Conservation (phyloP, 2,888 invertebrate species). For the Crepidodera aurea region DNA sequence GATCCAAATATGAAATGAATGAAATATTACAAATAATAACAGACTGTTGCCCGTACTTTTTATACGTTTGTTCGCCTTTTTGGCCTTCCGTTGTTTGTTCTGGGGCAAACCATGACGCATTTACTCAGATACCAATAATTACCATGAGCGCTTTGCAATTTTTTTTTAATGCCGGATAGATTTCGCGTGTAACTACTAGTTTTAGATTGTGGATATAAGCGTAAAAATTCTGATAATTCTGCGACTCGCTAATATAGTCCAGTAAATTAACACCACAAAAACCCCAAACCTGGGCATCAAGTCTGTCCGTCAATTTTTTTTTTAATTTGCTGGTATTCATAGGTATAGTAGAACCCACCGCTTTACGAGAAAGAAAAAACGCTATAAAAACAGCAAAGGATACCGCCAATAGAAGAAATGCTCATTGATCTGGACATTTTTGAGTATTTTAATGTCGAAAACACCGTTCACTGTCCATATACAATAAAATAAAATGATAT, state of each 20-base stretch:
- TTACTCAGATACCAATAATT: slow-evolving; percentile 43
- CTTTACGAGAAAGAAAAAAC: too few relatives aligned
- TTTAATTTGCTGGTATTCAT: too few relatives aligned
- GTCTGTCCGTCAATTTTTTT: too few relatives aligned
- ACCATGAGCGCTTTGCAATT: slow-evolving; percentile 17
- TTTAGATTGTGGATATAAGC: background rate
- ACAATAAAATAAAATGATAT: too few relatives aligned
- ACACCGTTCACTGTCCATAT: too few relatives aligned
- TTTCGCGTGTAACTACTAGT: slow-evolving; percentile 8
- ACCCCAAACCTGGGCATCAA: too few relatives aligned
- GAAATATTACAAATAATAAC: slow-evolving; percentile 59
- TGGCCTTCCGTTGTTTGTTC: slow-evolving; percentile 60
- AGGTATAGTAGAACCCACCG: too few relatives aligned
- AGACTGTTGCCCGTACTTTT: slow-evolving; percentile 53
- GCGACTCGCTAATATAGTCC: slow-evolving; percentile 3
- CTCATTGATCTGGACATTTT: too few relatives aligned
- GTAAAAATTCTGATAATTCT: background rate
- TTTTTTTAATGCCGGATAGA: slow-evolving; percentile 6
- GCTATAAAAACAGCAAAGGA: too few relatives aligned
- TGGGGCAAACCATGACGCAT: slow-evolving; percentile 57
- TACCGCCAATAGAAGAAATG: too few relatives aligned
- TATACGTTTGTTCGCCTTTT: slow-evolving; percentile 54
- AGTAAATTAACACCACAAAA: too few relatives aligned
- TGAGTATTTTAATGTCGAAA: too few relatives aligned
- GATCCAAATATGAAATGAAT: slow-evolving; percentile 54